A percentile compares a stretch with the other conserved stretches of the same genome.
Conservation (phyloP, 2,888 invertebrate species). For the Trissolcus brochymenae region DNA sequence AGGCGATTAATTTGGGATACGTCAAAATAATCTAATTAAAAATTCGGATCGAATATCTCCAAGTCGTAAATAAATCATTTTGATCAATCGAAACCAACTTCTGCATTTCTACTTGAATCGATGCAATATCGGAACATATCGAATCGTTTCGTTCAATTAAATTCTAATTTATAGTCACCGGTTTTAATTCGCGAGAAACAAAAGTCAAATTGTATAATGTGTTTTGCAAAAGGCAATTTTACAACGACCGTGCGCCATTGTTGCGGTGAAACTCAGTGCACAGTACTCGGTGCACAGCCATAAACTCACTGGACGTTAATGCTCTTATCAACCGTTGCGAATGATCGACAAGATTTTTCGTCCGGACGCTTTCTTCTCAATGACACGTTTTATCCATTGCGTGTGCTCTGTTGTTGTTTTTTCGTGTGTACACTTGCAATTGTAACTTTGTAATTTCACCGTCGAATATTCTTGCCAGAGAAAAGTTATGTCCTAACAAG, state of each 20-base stretch:
- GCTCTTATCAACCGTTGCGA: no score
- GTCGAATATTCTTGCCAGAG: constrained; percentile 43
- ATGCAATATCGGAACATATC: constrained; percentile 18
- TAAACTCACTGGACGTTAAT: no score
- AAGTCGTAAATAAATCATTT: constrained; percentile 8
- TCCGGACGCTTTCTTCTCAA: neutral
- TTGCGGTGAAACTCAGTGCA: no score
- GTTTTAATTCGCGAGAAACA: neutral
- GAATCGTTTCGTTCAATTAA: constrained; percentile 43
- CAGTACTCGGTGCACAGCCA: no score
- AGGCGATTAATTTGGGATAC: no score
- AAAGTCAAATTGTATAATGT: no score
- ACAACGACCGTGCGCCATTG: no score
- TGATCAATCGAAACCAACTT: constrained; percentile 11
- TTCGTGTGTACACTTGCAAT: constrained; percentile 8
- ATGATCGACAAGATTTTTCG: neutral
- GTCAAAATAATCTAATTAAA: no score
- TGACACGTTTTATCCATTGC: neutral
- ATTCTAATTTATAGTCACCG: constrained; percentile 2
- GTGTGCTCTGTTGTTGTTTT: constrained; percentile 1
- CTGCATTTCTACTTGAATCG: neutral
- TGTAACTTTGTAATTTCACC: constrained; percentile 45
- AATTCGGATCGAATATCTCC: neutral
- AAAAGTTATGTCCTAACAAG: constrained; percentile 46
- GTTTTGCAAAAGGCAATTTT: no score